Conservation (phyloP, 2,888 invertebrate genomes). For the Xanthorhoe designata region DNA sequence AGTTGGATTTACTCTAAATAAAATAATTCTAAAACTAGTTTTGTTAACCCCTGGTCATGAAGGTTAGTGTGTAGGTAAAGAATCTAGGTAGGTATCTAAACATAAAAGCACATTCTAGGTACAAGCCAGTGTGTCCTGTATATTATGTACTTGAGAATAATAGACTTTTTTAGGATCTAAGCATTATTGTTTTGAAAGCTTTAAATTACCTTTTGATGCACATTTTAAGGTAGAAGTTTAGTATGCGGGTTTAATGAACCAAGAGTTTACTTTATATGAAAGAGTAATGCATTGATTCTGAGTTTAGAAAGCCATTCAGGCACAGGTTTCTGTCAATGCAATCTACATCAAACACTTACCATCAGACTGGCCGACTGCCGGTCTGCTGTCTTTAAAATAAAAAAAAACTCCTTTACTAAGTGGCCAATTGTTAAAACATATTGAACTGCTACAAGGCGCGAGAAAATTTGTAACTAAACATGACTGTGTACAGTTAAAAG, state of each 20-base stretch:
- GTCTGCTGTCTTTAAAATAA: conserved; percentile 48
- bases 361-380: conserved; percentile 49
- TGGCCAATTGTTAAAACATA: conserved; percentile 41
- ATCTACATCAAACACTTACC: conserved; percentile 44
- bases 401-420: conserved; percentile 39
- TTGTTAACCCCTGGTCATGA: conserved; percentile 5
- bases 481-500: conserved; percentile 40
- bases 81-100: conserved; percentile 7
- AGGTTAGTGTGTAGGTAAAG: conserved; percentile 8
- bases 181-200: background rate
- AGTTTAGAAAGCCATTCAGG: conserved; percentile 31
- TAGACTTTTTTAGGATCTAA: background rate
- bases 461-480: conserved; percentile 33
- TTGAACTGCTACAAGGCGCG: conserved; percentile 39
- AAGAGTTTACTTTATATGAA: background rate
- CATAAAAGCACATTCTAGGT: conserved; percentile 12
- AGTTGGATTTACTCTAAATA: background rate
- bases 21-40: background rate
- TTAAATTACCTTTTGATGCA: conserved; percentile 3
- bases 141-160: conserved; percentile 4
- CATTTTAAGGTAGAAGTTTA: conserved; percentile 6
- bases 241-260: conserved; percentile 3
- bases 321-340: conserved; percentile 33
- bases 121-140: conserved; percentile 4
- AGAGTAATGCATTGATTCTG: conserved; percentile 18